Evolutionary conservation across 2,888 invertebrate species (phyloP), one percentile per base, ranked within the genome.

Genomic region (Pollenia griseotomentosa): DNA sequence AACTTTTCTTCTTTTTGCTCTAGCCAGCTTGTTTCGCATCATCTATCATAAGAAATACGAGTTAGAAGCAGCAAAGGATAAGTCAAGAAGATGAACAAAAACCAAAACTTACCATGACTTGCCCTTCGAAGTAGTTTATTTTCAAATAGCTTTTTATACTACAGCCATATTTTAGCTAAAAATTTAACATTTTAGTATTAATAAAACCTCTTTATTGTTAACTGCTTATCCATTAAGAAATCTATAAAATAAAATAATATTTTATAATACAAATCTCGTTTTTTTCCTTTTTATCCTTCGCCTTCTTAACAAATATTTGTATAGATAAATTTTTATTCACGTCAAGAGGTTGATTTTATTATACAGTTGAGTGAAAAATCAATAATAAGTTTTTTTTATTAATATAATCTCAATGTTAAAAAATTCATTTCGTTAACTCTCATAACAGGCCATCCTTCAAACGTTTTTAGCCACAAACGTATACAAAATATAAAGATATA

Each of bases 351-450:
- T 74, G 59, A 74, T 74, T 59, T 59, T 59, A n/a, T 40, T 59
- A 40, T 61, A 14, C 73, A 48, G 59, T 61, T 74, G 33, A 74
- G 16, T 61, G 59, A 61, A 74, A 73, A 68, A 59, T 73, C 73
- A 44, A 59, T 59, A 59, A n/a, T 33, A 33, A 33, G 2, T 46
- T 44, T 71, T 57, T 57, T n/a, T 14, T n/a, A 5, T n/a, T 73
- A 46, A 23, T 57, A 61, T 48, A 61, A 74, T 33, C 33, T 73
- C 33, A 48, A 48, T 59, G 61, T 74, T 48, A 12, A 40, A 74
- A 74, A 23, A 74, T 33, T 61, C 59, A 74, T 59, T 61, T 61
- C n/a, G 48, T 48, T 46, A 4, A 16, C 8, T 16, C 19, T 19
- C 10, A 63, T 9, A 61, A 42, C 5, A 33, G 33, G 33, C 33